Evolutionary conservation across 2,888 invertebrate genomes (phyloP), one percentile per base, ranked within the genome.

Genomic region (Himalopsyche kuldschensis): DNA sequence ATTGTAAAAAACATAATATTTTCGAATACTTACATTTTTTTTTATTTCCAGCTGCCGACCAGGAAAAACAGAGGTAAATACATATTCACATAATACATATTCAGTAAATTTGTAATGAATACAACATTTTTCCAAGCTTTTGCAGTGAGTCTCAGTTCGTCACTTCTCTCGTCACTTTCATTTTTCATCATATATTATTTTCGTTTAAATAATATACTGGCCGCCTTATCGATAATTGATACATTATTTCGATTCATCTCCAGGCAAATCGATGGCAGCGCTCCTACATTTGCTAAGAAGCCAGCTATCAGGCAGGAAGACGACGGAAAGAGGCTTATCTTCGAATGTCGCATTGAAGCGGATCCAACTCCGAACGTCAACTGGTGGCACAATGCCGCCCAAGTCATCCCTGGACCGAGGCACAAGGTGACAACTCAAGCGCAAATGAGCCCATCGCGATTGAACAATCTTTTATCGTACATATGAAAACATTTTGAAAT

Each of bases 251-350:
- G 3, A 15, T 80, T 41, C 20, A 4, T 88, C 89, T 91, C 15
- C 92, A 98, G 98, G 94, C 97, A 98, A 97, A 97, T 97, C 93
- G 98, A 98, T 93, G 98, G 98, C 89, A 95, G 97, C 91, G 98
- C 98, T 91, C 98, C 98, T 89, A 98, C 98, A 89, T 99, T 99
- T 93, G 96, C 97, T 91, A 97, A 98, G 93, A 98, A 98, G 92
- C 98, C 98, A 86, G 95, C 97, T 88, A 99, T 99, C 91, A 94
- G 98, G 90, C 98, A 99, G 91, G 98, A 98, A 91, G 98, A 98
- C 91, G 97, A 98, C 91, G 98, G 98, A 88, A 97, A 97, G 92
- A 94, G 97, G 90, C 93, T 98, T 88, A 94, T 97, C 88, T 98
- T 98, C 92, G 98, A 98, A 93, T 98, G 98, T 92, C 95, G 97